These are phyloP conservation scores for Nipponia nippon DNA, from an alignment of 2,113 vertebrate species.

Conservation along the genomic window DNA sequence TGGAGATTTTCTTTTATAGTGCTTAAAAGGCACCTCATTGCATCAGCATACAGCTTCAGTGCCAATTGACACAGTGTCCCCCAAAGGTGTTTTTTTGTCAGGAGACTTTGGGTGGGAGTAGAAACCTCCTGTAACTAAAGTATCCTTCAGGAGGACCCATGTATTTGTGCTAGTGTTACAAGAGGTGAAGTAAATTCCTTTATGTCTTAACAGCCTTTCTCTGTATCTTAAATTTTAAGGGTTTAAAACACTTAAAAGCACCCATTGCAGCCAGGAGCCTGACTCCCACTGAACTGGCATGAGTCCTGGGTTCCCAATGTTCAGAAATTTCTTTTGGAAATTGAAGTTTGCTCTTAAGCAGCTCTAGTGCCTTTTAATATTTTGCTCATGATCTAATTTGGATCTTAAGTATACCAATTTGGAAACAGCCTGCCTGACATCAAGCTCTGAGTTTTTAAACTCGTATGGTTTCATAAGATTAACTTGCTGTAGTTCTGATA, in stretches of 20 bases:
- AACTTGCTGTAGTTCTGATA: constrained; percentile 27
- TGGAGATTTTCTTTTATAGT: background rate
- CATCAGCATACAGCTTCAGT: background rate
- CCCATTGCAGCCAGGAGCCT: background rate
- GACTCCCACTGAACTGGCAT: background rate
- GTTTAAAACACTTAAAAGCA: background rate
- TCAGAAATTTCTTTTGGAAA: background rate
- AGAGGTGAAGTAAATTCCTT: background rate
- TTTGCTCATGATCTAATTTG: constrained; percentile 35
- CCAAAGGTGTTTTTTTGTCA: background rate
- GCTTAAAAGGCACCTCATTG: background rate
- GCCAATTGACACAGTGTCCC: background rate
- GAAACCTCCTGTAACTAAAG: background rate
- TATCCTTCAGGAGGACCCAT: background rate
- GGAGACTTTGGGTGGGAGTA: background rate
- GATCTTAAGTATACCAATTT: constrained; percentile 11
- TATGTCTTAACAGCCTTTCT: background rate
- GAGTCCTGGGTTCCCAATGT: background rate
- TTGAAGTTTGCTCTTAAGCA: background rate
- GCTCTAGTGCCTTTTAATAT: constrained; percentile 16
- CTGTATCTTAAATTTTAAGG: background rate
- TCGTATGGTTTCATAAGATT: background rate
- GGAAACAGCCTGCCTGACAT: constrained; percentile 25
- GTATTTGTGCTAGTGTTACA: background rate
- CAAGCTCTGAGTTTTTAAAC: constrained; percentile 25